A percentile compares a stretch with the other conserved stretches of the same genome.
These are phyloP conservation scores for Luscinia luscinia DNA, from an alignment of 2,797 vertebrate species.

Conservation along the genomic window DNA sequence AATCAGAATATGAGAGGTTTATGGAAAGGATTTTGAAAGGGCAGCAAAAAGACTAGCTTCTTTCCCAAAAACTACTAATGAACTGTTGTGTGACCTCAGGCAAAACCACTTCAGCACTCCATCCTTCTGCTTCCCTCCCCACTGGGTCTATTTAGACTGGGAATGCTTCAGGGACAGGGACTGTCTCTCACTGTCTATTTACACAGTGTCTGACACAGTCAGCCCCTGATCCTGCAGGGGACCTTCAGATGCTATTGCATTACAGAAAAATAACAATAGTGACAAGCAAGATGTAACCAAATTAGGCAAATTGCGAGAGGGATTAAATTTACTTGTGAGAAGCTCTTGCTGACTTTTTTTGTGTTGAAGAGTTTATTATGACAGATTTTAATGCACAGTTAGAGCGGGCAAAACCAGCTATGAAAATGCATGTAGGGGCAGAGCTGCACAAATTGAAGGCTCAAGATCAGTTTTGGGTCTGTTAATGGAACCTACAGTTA, in stretches of 20 bases:
- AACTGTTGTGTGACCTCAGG: background rate
- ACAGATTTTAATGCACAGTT: background rate
- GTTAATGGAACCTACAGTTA: background rate
- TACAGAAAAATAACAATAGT: conserved; percentile 20
- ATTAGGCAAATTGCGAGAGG: background rate
- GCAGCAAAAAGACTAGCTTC: background rate
- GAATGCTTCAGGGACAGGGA: background rate
- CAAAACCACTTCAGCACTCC: background rate
- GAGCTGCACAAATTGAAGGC: background rate
- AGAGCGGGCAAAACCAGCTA: background rate
- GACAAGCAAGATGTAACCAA: background rate
- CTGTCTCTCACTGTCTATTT: conserved; percentile 48
- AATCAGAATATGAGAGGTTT: background rate
- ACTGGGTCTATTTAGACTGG: conserved; percentile 36
- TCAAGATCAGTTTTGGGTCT: background rate
- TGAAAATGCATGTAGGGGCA: background rate
- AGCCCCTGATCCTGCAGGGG: background rate
- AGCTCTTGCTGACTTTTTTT: background rate
- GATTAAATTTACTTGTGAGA: background rate
- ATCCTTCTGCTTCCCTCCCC: background rate
- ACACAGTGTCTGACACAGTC: conserved; percentile 14
- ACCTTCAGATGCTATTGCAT: conserved; percentile 5
- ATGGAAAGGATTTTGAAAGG: background rate
- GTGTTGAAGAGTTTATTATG: background rate
- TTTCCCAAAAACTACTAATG: background rate